Evolutionary conservation across 2,888 invertebrate genomes (phyloP).

Genomic region (Eutolmus rufibarbis): DNA sequence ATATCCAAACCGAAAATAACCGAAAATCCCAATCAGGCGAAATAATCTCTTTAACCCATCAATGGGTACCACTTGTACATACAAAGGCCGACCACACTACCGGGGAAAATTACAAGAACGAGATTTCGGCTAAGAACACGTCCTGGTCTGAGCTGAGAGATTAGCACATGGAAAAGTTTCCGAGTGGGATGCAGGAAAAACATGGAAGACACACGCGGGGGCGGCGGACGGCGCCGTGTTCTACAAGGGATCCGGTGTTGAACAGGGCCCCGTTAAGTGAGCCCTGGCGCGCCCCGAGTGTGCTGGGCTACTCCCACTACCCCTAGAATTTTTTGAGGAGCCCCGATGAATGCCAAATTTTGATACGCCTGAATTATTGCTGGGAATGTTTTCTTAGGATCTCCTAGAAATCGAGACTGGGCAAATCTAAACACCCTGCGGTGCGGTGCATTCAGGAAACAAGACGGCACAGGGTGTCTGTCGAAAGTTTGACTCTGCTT

Average conservation of each 20-base stretch:
- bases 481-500: background rate
- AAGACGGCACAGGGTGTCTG: background rate
- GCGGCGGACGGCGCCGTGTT: background rate
- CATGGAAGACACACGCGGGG: background rate
- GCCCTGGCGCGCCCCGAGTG: background rate
- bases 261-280: conserved; percentile 28
- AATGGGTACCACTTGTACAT: conserved; percentile 43
- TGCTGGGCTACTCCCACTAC: background rate
- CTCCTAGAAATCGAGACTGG: background rate
- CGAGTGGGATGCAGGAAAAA: conserved; percentile 36
- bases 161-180: conserved; percentile 45
- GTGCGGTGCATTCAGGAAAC: background rate
- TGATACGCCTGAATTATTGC: background rate
- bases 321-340: background rate
- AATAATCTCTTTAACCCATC: conserved; percentile 49
- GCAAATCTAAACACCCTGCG: background rate
- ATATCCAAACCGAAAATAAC: conserved; percentile 47
- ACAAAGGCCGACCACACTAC: background rate
- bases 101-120: conserved; percentile 41
- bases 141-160: conserved; percentile 42
- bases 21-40: conserved; percentile 48
- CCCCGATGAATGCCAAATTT: background rate
- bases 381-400: background rate
- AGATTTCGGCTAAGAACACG: conserved; percentile 46
- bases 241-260: conserved; percentile 25